phyloP scores from a whole-genome alignment of 2,113 vertebrate genomes.

The Dascyllus trimaculatus region DNA sequence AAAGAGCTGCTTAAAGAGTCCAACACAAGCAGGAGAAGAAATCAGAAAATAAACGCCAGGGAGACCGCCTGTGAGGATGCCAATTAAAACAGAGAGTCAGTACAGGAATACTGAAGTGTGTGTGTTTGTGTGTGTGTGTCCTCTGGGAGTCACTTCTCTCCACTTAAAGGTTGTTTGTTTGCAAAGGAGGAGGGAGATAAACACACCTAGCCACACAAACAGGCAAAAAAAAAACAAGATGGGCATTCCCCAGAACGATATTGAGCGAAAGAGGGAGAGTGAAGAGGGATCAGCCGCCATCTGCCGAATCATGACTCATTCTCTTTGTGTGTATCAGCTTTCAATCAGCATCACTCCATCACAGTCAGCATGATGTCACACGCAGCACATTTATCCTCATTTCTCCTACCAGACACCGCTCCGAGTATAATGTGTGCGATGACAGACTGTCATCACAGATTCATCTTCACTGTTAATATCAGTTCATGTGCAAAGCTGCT shows the following conservation, averaged over 20 bases:
- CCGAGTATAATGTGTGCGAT: neutral
- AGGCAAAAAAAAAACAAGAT: slow-evolving; percentile 22
- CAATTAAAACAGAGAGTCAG: slow-evolving; percentile 66
- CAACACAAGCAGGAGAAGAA: slow-evolving; percentile 43
- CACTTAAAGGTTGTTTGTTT: slow-evolving; percentile 60
- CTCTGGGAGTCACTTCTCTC: slow-evolving; percentile 49
- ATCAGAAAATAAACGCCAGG: slow-evolving; percentile 59
- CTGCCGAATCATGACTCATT: slow-evolving; percentile 50
- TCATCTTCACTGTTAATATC: slow-evolving; percentile 4
- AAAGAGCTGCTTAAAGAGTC: slow-evolving; percentile 15
- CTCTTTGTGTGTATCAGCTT: slow-evolving; percentile 50
- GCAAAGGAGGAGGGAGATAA: slow-evolving; percentile 18
- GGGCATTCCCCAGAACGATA: slow-evolving; percentile 56
- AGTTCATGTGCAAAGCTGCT: neutral
- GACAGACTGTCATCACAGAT: slow-evolving; percentile 4
- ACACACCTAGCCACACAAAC: slow-evolving; percentile 39
- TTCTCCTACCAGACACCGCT: neutral
- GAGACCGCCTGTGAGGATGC: slow-evolving; percentile 41
- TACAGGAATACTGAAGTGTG: slow-evolving; percentile 16
- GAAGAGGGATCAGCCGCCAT: slow-evolving; percentile 46
- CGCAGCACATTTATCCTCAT: slow-evolving; percentile 40
- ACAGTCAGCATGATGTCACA: slow-evolving; percentile 14
- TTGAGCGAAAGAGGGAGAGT: slow-evolving; percentile 24
- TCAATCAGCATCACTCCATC: slow-evolving; percentile 40
- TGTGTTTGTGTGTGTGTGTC: slow-evolving; percentile 20